These are phyloP conservation scores for Hoplostethus atlanticus DNA, from an alignment of 2,797 vertebrate genomes.

Conservation along the genomic window DNA sequence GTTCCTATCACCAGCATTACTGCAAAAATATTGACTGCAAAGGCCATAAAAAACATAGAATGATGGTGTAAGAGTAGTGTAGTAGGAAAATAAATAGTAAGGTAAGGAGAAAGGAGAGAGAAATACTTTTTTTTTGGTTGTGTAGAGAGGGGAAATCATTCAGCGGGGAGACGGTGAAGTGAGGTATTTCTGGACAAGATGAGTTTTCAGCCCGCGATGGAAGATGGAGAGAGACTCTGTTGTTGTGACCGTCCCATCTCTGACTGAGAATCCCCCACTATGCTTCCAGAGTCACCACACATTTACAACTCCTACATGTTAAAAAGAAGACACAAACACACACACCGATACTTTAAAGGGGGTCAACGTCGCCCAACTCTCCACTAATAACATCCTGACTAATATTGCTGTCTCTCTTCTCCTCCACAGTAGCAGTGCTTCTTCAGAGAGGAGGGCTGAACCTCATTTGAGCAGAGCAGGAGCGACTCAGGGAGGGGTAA, in stretches of 20 bases:
- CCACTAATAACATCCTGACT: conserved; percentile 16
- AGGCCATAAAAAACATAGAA: no score
- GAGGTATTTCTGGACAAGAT: no score
- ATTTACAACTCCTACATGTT: background rate
- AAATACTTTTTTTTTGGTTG: no score
- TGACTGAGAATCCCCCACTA: no score
- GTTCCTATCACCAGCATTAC: no score
- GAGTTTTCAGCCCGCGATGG: no score
- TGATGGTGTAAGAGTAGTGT: no score
- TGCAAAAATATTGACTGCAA: no score
- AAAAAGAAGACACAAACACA: background rate
- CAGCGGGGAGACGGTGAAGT: background rate
- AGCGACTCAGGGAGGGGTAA: conserved; percentile 21
- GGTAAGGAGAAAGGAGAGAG: no score
- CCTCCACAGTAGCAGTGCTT: background rate
- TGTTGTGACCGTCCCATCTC: no score
- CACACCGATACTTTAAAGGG: conserved; percentile 16
- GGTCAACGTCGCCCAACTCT: conserved; percentile 23
- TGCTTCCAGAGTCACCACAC: background rate
- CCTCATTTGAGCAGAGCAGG: conserved; percentile 45
- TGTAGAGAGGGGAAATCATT: no score
- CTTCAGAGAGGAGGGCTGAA: conserved; percentile 32
- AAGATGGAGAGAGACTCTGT: no score
- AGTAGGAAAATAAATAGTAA: background rate
- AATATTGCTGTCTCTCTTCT: conserved; percentile 10